Conservation (phyloP, 2,797 vertebrate species). For the Alosa sapidissima region DNA sequence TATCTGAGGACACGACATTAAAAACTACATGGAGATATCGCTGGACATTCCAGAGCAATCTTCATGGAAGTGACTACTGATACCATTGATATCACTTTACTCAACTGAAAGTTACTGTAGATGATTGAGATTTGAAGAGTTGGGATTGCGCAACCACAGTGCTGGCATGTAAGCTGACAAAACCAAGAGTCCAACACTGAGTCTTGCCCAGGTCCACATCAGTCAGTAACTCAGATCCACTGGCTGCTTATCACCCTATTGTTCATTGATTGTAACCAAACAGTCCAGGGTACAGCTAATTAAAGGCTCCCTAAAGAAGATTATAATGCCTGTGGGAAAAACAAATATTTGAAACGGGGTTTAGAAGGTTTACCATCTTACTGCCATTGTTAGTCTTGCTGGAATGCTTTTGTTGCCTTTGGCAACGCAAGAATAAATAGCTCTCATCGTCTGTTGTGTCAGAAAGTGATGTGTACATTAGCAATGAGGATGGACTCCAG, state of each 20-base stretch:
- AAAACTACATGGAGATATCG: neutral
- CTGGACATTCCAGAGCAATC: neutral
- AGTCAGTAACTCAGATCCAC: neutral
- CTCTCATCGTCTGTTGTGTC: conserved; percentile 60
- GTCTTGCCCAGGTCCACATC: neutral
- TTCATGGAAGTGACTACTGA: no score
- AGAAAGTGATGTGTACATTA: conserved; percentile 59
- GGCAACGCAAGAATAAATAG: conserved; percentile 60
- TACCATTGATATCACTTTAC: no score
- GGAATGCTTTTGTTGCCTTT: conserved; percentile 57
- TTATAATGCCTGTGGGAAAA: conserved; percentile 41
- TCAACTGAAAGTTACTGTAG: neutral
- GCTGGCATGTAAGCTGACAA: neutral
- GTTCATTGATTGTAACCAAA: conserved; percentile 25
- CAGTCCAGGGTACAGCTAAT: neutral
- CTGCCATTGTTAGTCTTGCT: conserved; percentile 59
- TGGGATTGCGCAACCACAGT: neutral
- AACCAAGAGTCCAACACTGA: neutral
- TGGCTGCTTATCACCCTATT: conserved; percentile 5
- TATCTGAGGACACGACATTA: neutral
- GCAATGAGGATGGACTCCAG: conserved; percentile 44
- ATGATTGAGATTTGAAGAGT: neutral
- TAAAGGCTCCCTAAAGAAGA: neutral
- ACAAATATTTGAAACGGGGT: conserved; percentile 53
- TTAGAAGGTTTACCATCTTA: conserved; percentile 44